Percentiles rank a stretch among this genome's conserved stretches.
Evolutionary conservation across 2,888 invertebrate genomes (phyloP).

Genomic region (Caenorhabditis virilis): DNA sequence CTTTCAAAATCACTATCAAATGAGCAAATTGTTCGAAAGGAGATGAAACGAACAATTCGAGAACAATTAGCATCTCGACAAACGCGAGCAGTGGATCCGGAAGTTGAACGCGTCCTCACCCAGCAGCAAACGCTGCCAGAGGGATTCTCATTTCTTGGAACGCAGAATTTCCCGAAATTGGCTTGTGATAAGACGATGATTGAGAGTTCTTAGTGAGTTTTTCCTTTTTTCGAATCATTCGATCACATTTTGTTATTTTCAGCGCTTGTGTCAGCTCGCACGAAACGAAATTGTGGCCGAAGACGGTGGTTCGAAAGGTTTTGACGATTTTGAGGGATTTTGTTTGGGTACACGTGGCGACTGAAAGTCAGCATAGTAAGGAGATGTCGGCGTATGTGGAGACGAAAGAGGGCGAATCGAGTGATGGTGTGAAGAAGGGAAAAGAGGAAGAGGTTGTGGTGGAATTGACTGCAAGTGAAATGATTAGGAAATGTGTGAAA

Average conservation of each 20-base stretch:
- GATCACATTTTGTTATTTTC: too few species aligned
- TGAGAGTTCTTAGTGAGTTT: too few species aligned
- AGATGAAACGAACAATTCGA: slow-evolving; percentile 15
- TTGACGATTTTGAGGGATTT: slow-evolving; percentile 20
- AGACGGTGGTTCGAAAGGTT: too few species aligned
- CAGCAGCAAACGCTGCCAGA: slow-evolving; percentile 19
- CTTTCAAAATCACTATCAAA: slow-evolving; percentile 15
- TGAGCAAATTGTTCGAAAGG: slow-evolving; percentile 13
- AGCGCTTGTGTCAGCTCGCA: too few species aligned
- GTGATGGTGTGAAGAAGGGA: slow-evolving; percentile 1
- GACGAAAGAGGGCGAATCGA: too few species aligned
- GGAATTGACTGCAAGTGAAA: slow-evolving; percentile 14
- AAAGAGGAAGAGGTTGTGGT: background rate
- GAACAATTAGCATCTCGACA: slow-evolving; percentile 6
- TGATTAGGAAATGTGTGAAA: slow-evolving; percentile 5
- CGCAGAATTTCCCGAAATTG: slow-evolving; percentile 8
- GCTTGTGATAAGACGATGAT: too few species aligned
- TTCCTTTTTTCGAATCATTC: too few species aligned
- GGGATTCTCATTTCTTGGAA: background rate
- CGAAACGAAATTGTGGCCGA: too few species aligned
- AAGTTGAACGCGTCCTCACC: slow-evolving; percentile 14
- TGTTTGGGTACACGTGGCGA: slow-evolving; percentile 34
- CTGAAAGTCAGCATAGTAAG: slow-evolving; percentile 18
- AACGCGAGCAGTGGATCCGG: slow-evolving; percentile 10
- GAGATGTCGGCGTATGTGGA: too few species aligned